These are phyloP conservation scores for Apotomis capreana DNA, from an alignment of 2,888 invertebrate genomes.

Conservation along the genomic window DNA sequence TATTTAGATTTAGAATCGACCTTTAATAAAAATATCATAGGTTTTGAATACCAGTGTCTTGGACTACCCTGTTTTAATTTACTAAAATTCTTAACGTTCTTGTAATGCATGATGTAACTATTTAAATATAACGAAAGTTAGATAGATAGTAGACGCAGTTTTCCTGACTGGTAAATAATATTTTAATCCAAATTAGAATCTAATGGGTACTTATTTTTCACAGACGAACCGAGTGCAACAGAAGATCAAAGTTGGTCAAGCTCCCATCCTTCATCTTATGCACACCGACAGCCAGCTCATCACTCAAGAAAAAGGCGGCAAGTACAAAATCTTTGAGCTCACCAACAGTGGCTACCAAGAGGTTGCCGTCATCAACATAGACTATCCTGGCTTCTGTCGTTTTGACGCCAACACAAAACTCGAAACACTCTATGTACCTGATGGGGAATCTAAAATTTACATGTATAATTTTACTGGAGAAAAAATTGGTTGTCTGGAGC, in stretches of 20 bases:
- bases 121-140: not conserved
- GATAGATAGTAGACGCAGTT: not conserved
- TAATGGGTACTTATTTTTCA: conserved; percentile 52
- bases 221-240: conserved; percentile 88
- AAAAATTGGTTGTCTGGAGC: conserved; percentile 68
- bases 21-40: too few relatives aligned
- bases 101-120: too few relatives aligned
- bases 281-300: conserved; percentile 85
- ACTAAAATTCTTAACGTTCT: too few relatives aligned
- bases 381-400: conserved; percentile 88
- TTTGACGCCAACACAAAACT: conserved; percentile 84
- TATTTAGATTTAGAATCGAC: not conserved
- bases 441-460: conserved; percentile 81
- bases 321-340: conserved; percentile 86
- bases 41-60: not conserved
- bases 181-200: not conserved
- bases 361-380: conserved; percentile 81
- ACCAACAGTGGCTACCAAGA: conserved; percentile 84
- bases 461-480: conserved; percentile 79
- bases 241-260: conserved; percentile 86
- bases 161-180: too few relatives aligned
- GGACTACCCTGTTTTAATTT: not conserved
- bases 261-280: conserved; percentile 85
- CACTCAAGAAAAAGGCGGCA: conserved; percentile 90
- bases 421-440: conserved; percentile 86